Evolutionary conservation across 92 coral and sea anemone genomes (phyloP), one percentile per base, ranked within the genome.

Genomic region (Heliopora coerulea): DNA sequence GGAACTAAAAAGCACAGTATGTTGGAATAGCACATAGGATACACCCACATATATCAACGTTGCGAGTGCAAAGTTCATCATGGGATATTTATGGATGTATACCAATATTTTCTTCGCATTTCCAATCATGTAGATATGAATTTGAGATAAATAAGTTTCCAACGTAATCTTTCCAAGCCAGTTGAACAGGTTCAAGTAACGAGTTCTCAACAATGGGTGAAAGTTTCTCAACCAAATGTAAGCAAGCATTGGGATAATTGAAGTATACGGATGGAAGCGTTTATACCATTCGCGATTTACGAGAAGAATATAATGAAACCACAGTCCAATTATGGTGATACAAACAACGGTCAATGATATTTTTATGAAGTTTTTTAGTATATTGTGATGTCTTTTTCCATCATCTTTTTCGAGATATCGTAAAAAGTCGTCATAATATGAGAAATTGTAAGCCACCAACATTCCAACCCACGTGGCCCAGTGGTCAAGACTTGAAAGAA

Each of bases 121-220:
- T 10, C 88, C 98, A 49, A 93, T 93, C 98, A 93, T 93, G 72
- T 93, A 93, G 61, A 93, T 93, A 59, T 93, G 96, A 62, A 93
- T 93, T 59, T 93, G 98, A 23, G 98, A 90, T 8, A 93, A 84
- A 37, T 93, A 93, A 1, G 98, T 90, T 76, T 93, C 98, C 13
- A 93, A 65, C 0, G 98, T 93, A 20, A 93, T 72, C 73, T 93
- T 93, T 7, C 98, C 98, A 39, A 93, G 91, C 96, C 96, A 93
- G 46, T 89, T 86, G 59, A 93, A 93, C 61, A 93, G 87, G 56
- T 91, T 91, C 14, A 93, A 73, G 52, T 93, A 88, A 40, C 81
- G 83, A 5, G 86, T 80, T 10, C 98, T 86, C 9, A 93, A 84
- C 24, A 78, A 65, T 1, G 98, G 98, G 23, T 87, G 83, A 54